phyloP scores from a whole-genome alignment of 2,888 invertebrate species.

The Ptilodon capucinus region DNA sequence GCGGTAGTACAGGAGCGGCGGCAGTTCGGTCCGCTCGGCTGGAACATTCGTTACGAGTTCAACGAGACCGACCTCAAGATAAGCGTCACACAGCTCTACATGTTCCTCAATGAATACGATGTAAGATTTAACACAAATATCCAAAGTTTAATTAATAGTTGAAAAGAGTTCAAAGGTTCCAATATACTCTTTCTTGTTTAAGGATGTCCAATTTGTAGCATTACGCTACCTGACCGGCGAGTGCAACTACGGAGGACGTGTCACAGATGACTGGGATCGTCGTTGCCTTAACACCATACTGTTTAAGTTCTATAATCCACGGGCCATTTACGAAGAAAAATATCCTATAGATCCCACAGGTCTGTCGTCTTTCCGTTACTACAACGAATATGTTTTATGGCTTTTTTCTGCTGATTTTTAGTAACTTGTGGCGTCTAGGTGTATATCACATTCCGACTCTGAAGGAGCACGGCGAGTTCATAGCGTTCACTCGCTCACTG shows the following conservation, averaged over 20 bases:
- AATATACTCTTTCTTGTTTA: background rate
- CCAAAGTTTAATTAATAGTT: no score
- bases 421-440: conserved; percentile 60
- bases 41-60: conserved; percentile 98
- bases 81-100: conserved; percentile 93
- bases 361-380: conserved; percentile 37
- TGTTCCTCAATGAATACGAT: conserved; percentile 91
- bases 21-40: conserved; percentile 96
- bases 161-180: no score
- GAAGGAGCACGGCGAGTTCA: conserved; percentile 87
- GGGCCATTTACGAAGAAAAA: conserved; percentile 83
- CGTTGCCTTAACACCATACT: conserved; percentile 92
- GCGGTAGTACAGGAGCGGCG: conserved; percentile 95
- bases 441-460: conserved; percentile 88
- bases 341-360: conserved; percentile 87
- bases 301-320: conserved; percentile 88
- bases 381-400: no score
- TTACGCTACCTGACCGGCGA: conserved; percentile 95
- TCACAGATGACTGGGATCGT: conserved; percentile 98
- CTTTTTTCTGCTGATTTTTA: background rate
- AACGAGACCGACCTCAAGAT: conserved; percentile 97
- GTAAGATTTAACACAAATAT: conserved; percentile 54
- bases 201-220: conserved; percentile 93
- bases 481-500: conserved; percentile 85
- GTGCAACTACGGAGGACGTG: conserved; percentile 97